Evolutionary conservation across 2,888 invertebrate species (phyloP).

Genomic region (Podotricha telesiphe): DNA sequence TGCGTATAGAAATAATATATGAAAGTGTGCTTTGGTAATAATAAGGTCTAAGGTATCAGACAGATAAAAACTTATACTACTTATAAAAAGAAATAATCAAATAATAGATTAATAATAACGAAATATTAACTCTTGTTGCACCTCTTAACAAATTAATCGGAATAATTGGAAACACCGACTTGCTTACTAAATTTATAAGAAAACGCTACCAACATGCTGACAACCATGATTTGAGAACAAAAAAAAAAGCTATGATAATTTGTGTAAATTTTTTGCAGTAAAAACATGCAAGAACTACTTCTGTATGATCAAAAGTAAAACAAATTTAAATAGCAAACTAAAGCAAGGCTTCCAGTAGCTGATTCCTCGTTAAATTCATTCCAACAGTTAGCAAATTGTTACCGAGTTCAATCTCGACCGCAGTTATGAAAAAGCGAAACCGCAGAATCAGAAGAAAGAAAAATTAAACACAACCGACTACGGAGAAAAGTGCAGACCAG

Average conservation of each 20-base stretch:
- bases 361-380: slow-evolving; percentile 31
- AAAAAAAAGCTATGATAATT: neutral
- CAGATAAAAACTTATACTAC: no score
- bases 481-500: slow-evolving; percentile 41
- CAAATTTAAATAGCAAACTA: slow-evolving; percentile 15
- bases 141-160: neutral
- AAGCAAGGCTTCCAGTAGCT: slow-evolving; percentile 14
- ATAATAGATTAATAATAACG: no score
- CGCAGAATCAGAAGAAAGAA: slow-evolving; percentile 36
- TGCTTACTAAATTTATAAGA: neutral
- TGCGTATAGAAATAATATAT: no score
- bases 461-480: slow-evolving; percentile 39
- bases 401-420: slow-evolving; percentile 32
- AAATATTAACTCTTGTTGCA: neutral
- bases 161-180: neutral
- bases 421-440: slow-evolving; percentile 36
- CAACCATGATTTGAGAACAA: neutral
- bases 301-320: slow-evolving; percentile 16
- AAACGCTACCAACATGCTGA: neutral
- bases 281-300: neutral
- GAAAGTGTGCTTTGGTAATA: no score
- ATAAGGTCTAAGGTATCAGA: no score
- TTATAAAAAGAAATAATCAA: no score
- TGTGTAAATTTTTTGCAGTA: neutral
- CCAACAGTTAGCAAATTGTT: slow-evolving; percentile 36